These are phyloP conservation scores for Acleris holmiana DNA, from an alignment of 2,888 invertebrate genomes.

Conservation along the genomic window DNA sequence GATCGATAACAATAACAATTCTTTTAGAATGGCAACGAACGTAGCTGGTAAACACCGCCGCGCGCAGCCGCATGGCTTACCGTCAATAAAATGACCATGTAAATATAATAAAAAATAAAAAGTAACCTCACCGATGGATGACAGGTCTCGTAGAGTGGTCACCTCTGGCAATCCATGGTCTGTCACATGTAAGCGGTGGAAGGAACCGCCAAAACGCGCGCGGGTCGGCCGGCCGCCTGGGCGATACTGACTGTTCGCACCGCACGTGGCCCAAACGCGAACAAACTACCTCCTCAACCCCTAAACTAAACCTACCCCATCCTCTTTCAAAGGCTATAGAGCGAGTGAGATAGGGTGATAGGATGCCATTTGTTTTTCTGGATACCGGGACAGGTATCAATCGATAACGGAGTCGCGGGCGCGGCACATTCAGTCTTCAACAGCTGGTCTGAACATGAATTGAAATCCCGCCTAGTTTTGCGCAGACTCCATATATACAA, in stretches of 20 bases:
- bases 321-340: neutral
- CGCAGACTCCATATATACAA: constrained; percentile 5
- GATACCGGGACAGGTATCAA: constrained; percentile 65
- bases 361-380: constrained; percentile 53
- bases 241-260: constrained; percentile 57
- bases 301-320: constrained; percentile 5
- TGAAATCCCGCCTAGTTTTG: constrained; percentile 51
- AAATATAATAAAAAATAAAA: constrained; percentile 47
- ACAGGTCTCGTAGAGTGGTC: constrained; percentile 57
- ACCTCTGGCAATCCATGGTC: constrained; percentile 73
- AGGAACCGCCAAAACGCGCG: constrained; percentile 41
- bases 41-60: constrained; percentile 66
- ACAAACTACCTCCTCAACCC: neutral
- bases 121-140: constrained; percentile 47
- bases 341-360: constrained; percentile 15
- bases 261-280: constrained; percentile 46
- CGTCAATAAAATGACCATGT: constrained; percentile 47
- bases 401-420: constrained; percentile 81
- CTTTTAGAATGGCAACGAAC: constrained; percentile 60
- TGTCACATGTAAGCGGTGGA: constrained; percentile 50
- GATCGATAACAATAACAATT: constrained; percentile 68
- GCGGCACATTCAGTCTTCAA: constrained; percentile 79
- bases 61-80: constrained; percentile 65
- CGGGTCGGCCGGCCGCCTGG: constrained; percentile 68
- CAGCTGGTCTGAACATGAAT: constrained; percentile 84